Evolutionary conservation across 2,113 vertebrate species (phyloP), one percentile per base, ranked within the genome.

Genomic region (Nematolebias whitei): DNA sequence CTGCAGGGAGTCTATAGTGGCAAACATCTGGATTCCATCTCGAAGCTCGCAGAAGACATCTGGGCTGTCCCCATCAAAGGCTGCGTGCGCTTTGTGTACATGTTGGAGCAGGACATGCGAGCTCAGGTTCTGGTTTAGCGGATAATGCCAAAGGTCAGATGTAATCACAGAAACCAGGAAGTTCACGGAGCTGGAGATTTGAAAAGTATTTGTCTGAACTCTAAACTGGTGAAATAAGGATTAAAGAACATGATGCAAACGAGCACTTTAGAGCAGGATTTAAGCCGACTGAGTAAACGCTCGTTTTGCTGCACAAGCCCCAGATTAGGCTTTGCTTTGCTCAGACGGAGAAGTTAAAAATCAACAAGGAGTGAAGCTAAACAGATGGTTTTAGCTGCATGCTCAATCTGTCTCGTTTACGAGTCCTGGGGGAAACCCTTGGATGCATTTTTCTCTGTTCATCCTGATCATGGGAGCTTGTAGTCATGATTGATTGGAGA

Each of bases 21-120:
- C 68, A 63, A 79, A 77, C 88, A 91, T 91, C 89, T 91, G 88
- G 87, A 87, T 71, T 77, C 63, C 68, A 86, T 90, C 72, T 74
- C 3, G 5, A 14, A 66, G 71, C 70, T 85, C 85, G 74, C 51
- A 32, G 78, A 76, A 63, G 80, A 72, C 80, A 76, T 85, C 77
- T 79, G 78, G 55, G 51, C 62, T 75, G 76, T 79, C 67, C 47
- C 54, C 62, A 58, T 78, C 64, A 72, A 55, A 66, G 62, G 58
- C 52, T 6, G 18, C 54, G 47, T 38, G 52, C 40, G 63, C 65
- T 64, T 19, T 57, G 50, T 58, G 13, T 52, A 59, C 59, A 24
- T 50, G 71, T 59, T 69, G 40, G 55, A 59, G 74, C 68, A 40
- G 22, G 11, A 20, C 43, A 44, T 66, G 50, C n/a, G 54, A 52